Conservation (phyloP, 2,888 invertebrate species). For the Unio pictorum region DNA sequence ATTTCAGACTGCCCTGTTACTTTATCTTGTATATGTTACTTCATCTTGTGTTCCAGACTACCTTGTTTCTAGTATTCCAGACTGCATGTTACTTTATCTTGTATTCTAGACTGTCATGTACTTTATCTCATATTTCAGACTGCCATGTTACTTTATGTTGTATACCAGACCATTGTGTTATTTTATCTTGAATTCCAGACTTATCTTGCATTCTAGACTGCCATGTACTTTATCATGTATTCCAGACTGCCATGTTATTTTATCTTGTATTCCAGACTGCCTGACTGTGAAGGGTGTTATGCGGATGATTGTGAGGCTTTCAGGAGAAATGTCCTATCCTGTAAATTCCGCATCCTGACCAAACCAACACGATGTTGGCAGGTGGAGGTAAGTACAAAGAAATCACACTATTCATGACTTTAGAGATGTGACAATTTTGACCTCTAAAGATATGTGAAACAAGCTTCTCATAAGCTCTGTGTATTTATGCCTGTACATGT, state of each 20-base stretch:
- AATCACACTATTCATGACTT: background rate
- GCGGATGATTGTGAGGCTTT: slow-evolving; percentile 71
- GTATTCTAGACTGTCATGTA: background rate
- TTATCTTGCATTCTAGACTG: background rate
- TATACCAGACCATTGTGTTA: too few species aligned
- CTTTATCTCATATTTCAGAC: background rate
- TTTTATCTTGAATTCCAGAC: too few species aligned
- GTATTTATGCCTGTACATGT: too few species aligned
- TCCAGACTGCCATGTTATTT: background rate
- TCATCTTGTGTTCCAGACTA: background rate
- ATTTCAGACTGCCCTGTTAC: too few species aligned
- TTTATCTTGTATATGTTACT: background rate
- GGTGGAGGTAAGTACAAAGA: slow-evolving; percentile 86
- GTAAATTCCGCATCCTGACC: slow-evolving; percentile 76
- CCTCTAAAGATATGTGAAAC: slow-evolving; percentile 2
- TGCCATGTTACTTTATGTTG: background rate
- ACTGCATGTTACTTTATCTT: too few species aligned
- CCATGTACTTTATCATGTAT: background rate
- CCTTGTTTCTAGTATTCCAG: background rate
- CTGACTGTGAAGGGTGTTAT: slow-evolving; percentile 41
- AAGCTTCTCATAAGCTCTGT: background rate
- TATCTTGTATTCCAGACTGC: slow-evolving; percentile 42
- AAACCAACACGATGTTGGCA: slow-evolving; percentile 80
- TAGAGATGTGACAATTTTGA: background rate
- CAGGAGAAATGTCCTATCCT: slow-evolving; percentile 77